These are phyloP conservation scores for Lasioglossum figueresi DNA, from an alignment of 2,888 invertebrate species.

Conservation along the genomic window DNA sequence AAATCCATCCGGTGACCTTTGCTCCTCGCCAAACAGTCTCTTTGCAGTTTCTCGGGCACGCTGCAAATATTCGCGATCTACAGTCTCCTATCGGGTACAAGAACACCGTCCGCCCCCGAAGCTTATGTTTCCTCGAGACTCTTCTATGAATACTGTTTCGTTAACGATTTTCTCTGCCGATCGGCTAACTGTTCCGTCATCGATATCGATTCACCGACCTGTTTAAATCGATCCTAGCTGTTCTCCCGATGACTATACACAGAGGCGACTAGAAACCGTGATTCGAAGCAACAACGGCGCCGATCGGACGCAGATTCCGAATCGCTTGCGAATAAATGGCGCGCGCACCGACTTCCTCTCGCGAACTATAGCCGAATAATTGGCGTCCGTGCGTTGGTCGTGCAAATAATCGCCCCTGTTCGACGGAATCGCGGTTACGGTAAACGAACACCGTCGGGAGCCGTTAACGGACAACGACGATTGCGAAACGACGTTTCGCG, in stretches of 20 bases:
- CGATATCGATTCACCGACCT: background rate
- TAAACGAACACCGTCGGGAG: background rate
- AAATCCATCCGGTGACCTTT: background rate
- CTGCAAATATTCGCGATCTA: slow-evolving; percentile 9
- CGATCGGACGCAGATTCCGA: background rate
- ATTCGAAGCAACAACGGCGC: slow-evolving; percentile 22
- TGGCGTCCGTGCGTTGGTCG: slow-evolving; percentile 19
- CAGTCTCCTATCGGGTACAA: background rate
- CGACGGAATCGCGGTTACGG: background rate
- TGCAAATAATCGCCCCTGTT: slow-evolving; percentile 10
- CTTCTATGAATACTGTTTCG: background rate
- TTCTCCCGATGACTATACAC: slow-evolving; percentile 17
- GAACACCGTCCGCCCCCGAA: background rate
- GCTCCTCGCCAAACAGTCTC: background rate
- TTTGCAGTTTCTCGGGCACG: background rate
- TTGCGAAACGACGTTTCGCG: background rate
- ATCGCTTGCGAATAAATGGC: slow-evolving; percentile 15
- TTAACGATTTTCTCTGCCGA: background rate
- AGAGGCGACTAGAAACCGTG: slow-evolving; percentile 15
- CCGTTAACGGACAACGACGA: slow-evolving; percentile 2
- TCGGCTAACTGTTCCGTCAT: background rate
- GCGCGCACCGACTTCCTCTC: background rate
- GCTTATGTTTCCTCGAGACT: slow-evolving; percentile 1
- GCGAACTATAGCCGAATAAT: background rate
- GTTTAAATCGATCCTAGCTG: background rate